A percentile compares a stretch with the other conserved stretches of the same genome.
phyloP scores from a whole-genome alignment of 1,140 invertebrate species.

The Leucophenga varia region DNA sequence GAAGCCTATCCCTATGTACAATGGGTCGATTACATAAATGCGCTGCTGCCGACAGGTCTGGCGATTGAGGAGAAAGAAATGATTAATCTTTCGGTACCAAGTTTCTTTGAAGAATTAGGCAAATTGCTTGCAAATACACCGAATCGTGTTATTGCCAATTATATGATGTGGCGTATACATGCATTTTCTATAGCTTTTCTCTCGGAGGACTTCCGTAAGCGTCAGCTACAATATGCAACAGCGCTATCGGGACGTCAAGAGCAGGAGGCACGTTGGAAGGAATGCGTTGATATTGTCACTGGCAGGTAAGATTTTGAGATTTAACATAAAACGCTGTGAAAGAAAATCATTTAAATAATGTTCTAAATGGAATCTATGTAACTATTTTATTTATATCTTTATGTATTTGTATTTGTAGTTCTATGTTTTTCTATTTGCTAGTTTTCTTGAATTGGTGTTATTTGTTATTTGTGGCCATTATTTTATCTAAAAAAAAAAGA shows the following conservation, averaged over 20 bases:
- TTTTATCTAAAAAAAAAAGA: too few relatives aligned
- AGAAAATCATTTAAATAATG: too few relatives aligned
- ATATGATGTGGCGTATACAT: conserved; percentile 79
- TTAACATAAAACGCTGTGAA: too few relatives aligned
- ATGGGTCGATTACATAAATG: conserved; percentile 74
- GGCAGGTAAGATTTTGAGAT: conserved; percentile 68
- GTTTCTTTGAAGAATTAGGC: conserved; percentile 72
- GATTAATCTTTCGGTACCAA: conserved; percentile 78
- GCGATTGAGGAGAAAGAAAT: conserved; percentile 69
- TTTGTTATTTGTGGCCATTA: conserved; percentile 13
- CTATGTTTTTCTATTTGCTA: too few relatives aligned
- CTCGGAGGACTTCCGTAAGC: conserved; percentile 69
- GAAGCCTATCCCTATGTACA: conserved; percentile 64
- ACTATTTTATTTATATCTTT: too few relatives aligned
- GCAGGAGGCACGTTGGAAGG: conserved; percentile 80
- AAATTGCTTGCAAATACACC: conserved; percentile 58
- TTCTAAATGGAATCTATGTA: too few relatives aligned
- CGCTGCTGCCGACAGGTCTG: conserved; percentile 65
- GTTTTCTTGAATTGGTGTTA: too few relatives aligned
- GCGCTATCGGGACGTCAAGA: conserved; percentile 74
- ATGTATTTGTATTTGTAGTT: background rate
- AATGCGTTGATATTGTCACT: conserved; percentile 74
- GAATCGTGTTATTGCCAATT: conserved; percentile 68
- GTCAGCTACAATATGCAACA: conserved; percentile 73
- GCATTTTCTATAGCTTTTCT: conserved; percentile 74